Evolutionary conservation across 2,888 invertebrate genomes (phyloP).

Genomic region (Sinodicranocentrus sp.): DNA sequence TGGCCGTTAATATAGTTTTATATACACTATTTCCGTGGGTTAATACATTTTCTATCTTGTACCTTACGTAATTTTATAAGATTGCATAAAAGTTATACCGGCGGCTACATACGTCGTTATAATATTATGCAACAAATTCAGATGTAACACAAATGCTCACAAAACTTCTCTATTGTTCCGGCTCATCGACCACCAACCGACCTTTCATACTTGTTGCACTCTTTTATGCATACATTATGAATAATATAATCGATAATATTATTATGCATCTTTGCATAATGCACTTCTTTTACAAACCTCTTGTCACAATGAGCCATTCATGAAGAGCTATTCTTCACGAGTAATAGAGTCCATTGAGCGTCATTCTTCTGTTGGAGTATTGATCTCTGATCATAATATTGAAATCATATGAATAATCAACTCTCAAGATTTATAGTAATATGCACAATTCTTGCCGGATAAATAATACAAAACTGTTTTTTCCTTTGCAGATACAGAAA

Average conservation of each 20-base stretch:
- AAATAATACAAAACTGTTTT: constrained; percentile 22
- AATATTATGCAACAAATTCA: not conserved
- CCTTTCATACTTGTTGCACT: not conserved
- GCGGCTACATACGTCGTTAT: no score
- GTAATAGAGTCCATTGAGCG: not conserved
- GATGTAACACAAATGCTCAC: not conserved
- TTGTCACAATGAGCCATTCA: no score
- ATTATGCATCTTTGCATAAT: no score
- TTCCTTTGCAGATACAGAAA: constrained; percentile 88
- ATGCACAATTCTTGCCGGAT: constrained; percentile 22
- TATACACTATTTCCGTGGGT: no score
- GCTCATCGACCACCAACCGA: constrained; percentile 46
- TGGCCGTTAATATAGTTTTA: no score
- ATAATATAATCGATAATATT: no score
- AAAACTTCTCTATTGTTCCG: constrained; percentile 36
- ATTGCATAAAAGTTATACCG: no score
- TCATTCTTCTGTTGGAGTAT: not conserved
- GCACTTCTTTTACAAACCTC: no score
- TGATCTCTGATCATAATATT: constrained; percentile 53
- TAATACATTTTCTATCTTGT: no score
- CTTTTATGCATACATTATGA: not conserved
- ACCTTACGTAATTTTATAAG: no score
- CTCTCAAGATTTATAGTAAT: constrained; percentile 63
- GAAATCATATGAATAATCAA: constrained; percentile 41
- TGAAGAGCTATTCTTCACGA: not conserved